These are phyloP conservation scores for Drosophila gunungcola DNA, from an alignment of 1,140 invertebrate genomes.

Conservation along the genomic window DNA sequence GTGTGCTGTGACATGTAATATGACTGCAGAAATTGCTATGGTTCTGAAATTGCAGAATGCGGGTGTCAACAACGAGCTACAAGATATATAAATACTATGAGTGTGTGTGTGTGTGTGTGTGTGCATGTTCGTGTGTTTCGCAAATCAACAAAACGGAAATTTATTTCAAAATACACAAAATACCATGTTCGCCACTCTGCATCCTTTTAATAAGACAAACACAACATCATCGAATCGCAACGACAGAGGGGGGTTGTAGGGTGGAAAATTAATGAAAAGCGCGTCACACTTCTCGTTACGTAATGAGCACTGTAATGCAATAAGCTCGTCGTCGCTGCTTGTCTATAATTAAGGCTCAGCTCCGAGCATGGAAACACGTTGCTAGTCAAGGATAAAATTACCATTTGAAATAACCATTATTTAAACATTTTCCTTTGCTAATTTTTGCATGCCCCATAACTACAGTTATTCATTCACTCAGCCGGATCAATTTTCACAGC, in stretches of 20 bases:
- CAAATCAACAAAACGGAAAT: conserved; percentile 78
- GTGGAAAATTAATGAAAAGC: conserved; percentile 38
- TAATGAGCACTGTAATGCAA: conserved; percentile 43
- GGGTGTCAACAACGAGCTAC: conserved; percentile 65
- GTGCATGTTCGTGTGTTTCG: conserved; percentile 25
- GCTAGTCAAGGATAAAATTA: conserved; percentile 23
- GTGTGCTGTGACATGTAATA: conserved; percentile 67
- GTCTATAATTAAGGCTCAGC: conserved; percentile 19
- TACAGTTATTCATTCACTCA: conserved; percentile 3
- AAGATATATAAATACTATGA: conserved; percentile 40
- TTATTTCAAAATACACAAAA: conserved; percentile 77
- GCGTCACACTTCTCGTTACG: conserved; percentile 34
- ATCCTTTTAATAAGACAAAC: conserved; percentile 69
- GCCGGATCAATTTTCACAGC: conserved; percentile 3
- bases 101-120: neutral
- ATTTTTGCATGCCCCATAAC: neutral
- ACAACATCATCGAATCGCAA: conserved; percentile 23
- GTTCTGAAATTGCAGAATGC: conserved; percentile 51
- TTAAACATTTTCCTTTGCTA: neutral
- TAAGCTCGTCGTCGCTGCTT: conserved; percentile 11
- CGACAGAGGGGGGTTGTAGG: neutral
- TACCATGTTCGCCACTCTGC: conserved; percentile 44
- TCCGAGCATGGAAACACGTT: neutral
- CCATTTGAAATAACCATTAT: conserved; percentile 3
- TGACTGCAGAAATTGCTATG: conserved; percentile 68